A percentile compares a stretch with the other conserved stretches of the same genome.
Evolutionary conservation across 2,113 vertebrate genomes (phyloP).

Genomic region (Dasyurus viverrinus): DNA sequence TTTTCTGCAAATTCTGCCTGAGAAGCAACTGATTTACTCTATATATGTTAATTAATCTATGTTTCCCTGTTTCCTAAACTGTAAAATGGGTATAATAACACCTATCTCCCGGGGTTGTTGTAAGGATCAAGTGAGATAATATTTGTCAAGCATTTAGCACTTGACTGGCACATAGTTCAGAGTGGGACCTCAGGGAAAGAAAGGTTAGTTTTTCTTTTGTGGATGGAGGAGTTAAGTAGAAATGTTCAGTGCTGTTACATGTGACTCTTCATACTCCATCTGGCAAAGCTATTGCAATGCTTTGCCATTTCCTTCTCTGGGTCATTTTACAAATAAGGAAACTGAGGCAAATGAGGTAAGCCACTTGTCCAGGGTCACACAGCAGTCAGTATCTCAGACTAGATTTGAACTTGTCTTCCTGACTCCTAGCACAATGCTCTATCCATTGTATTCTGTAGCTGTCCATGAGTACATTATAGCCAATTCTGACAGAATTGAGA

Average conservation of each 20-base stretch:
- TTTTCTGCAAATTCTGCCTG: neutral
- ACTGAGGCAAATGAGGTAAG: too few species aligned
- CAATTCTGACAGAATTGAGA: neutral
- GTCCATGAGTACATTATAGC: neutral
- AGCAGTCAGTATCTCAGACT: neutral
- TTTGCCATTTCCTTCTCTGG: neutral
- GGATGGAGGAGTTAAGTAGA: neutral
- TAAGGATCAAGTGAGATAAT: neutral
- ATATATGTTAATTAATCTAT: neutral
- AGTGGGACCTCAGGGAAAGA: neutral
- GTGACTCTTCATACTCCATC: too few species aligned
- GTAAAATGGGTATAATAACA: neutral
- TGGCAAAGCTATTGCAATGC: neutral
- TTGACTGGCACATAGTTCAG: neutral
- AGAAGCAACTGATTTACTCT: neutral
- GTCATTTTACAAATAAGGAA: neutral
- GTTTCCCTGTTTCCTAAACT: neutral
- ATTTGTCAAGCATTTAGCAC: neutral
- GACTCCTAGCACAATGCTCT: neutral
- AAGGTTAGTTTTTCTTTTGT: neutral
- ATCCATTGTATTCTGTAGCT: neutral
- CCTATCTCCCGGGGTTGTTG: neutral
- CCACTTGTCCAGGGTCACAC: neutral
- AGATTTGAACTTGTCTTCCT: neutral
- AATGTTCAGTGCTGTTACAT: neutral